Conservation (phyloP, 2,113 vertebrate species). For the Turdus rufiventris region DNA sequence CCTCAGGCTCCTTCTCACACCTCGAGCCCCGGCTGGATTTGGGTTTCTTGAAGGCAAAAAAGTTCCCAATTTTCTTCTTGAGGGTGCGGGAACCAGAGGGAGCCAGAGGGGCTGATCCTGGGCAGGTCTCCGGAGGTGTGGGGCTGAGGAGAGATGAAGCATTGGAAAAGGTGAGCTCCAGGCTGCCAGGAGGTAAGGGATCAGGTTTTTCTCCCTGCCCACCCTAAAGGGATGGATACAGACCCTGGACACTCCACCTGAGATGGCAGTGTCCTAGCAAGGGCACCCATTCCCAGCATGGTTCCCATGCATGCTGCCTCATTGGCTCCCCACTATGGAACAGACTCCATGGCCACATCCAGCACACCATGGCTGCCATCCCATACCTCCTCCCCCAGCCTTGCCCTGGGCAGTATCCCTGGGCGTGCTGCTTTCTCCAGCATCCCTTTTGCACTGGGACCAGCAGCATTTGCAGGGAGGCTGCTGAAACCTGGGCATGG, state of each 20-base stretch:
- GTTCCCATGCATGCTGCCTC: neutral
- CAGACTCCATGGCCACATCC: neutral
- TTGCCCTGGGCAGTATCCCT: accelerated
- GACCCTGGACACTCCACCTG: neutral
- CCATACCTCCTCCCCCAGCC: neutral
- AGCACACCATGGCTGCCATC: neutral
- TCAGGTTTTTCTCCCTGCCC: accelerated
- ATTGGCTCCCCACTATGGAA: neutral
- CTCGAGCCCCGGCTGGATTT: constrained; percentile 79
- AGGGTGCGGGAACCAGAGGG: constrained; percentile 84
- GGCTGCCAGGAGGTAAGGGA: neutral
- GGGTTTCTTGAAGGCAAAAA: constrained; percentile 94
- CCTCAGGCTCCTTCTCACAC: constrained; percentile 78
- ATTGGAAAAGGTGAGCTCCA: neutral
- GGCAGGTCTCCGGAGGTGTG: neutral
- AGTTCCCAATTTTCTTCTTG: constrained; percentile 94
- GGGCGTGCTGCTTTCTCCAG: neutral
- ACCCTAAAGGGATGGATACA: neutral
- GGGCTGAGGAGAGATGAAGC: constrained; percentile 5
- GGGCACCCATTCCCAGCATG: neutral
- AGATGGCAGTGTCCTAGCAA: neutral
- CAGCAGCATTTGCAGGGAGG: accelerated
- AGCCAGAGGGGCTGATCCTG: constrained; percentile 14
- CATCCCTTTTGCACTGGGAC: neutral
- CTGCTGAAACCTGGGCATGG: neutral